A percentile compares a stretch with the other conserved stretches of the same genome.
Evolutionary conservation across 2,888 invertebrate species (phyloP).

Genomic region (Xestia c-nigrum): DNA sequence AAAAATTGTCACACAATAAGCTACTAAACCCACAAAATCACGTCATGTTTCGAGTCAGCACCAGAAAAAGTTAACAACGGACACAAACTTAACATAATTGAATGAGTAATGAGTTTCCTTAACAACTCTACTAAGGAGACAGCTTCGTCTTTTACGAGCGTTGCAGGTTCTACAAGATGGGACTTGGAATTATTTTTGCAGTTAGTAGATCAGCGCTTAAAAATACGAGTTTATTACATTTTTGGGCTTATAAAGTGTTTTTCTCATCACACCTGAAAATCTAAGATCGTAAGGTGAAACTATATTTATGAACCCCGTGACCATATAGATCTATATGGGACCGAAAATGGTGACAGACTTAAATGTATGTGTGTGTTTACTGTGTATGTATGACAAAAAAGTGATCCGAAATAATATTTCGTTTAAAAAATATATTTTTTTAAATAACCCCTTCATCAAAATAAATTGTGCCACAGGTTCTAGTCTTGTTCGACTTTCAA

Average conservation of each 20-base stretch:
- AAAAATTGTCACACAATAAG: neutral
- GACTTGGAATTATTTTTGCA: constrained; percentile 21
- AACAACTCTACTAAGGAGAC: constrained; percentile 59
- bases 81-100: constrained; percentile 63
- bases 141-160: constrained; percentile 54
- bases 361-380: neutral
- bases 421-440: no score
- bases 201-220: neutral
- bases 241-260: neutral
- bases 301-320: neutral
- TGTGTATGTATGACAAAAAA: no score
- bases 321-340: neutral
- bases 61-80: constrained; percentile 59
- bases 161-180: constrained; percentile 48
- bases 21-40: constrained; percentile 25
- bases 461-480: neutral
- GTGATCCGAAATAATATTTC: neutral
- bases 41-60: constrained; percentile 41
- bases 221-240: neutral
- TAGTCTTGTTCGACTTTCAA: neutral
- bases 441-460: neutral
- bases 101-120: constrained; percentile 60
- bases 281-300: neutral
- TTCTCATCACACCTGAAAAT: neutral
- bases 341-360: no score